Percentiles rank a stretch among this genome's conserved stretches.
These are phyloP conservation scores for Camponotus pennsylvanicus DNA, from an alignment of 1,140 invertebrate species.

Conservation along the genomic window DNA sequence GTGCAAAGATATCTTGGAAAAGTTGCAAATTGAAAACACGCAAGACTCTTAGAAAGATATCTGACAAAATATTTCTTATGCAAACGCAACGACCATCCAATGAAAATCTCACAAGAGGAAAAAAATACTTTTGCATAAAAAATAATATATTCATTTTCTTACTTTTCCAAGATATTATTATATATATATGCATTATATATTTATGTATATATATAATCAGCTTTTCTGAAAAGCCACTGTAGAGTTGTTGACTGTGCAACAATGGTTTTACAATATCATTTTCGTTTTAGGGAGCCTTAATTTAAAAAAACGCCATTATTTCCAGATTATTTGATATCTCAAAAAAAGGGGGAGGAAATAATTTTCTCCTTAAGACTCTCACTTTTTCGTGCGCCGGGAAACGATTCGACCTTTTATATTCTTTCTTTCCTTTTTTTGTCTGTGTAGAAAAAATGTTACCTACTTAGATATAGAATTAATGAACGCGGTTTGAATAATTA, in stretches of 20 bases:
- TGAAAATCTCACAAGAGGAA: background rate
- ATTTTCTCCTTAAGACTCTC: background rate
- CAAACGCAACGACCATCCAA: too few relatives aligned
- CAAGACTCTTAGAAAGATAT: background rate
- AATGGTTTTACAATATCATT: background rate
- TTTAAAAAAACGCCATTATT: background rate
- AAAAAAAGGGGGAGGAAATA: background rate
- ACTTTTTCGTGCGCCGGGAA: slow-evolving; percentile 9
- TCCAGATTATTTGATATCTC: slow-evolving; percentile 4
- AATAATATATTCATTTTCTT: background rate
- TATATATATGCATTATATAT: too few relatives aligned
- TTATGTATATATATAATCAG: background rate
- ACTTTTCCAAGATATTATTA: background rate
- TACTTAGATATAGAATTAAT: slow-evolving; percentile 71
- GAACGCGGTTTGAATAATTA: slow-evolving; percentile 61
- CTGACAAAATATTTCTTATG: background rate
- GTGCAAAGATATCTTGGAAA: background rate
- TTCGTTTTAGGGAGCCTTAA: background rate
- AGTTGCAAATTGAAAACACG: background rate
- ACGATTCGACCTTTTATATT: background rate
- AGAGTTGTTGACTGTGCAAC: too few relatives aligned
- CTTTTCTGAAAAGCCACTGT: background rate
- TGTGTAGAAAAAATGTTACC: slow-evolving; percentile 54
- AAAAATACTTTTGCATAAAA: background rate
- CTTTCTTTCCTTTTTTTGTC: background rate